phyloP scores from a whole-genome alignment of 2,113 vertebrate genomes.

The Solea senegalensis region DNA sequence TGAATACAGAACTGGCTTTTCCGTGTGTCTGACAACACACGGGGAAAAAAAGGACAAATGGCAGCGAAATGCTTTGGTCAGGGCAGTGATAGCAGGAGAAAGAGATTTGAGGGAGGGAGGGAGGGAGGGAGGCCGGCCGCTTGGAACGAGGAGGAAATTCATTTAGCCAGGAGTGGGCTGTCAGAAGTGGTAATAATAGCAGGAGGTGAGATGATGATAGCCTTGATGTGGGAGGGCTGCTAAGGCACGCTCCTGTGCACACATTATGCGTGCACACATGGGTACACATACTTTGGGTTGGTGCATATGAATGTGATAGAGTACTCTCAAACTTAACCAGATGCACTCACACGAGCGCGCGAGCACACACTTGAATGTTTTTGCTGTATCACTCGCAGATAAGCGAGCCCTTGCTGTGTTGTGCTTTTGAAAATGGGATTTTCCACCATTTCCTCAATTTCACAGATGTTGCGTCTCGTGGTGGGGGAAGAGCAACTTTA shows the following conservation, averaged over 20 bases:
- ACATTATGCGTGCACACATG: neutral
- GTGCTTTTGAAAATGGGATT: constrained; percentile 53
- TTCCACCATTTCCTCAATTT: constrained; percentile 54
- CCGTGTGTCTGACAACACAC: constrained; percentile 37
- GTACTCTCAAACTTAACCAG: constrained; percentile 28
- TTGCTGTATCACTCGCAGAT: constrained; percentile 45
- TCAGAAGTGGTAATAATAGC: constrained; percentile 72
- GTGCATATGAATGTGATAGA: constrained; percentile 11
- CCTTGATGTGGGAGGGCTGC: constrained; percentile 61
- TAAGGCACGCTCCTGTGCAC: constrained; percentile 33
- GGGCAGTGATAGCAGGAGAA: constrained; percentile 41
- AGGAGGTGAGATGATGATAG: constrained; percentile 72
- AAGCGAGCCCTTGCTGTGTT: constrained; percentile 51
- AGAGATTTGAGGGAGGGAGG: constrained; percentile 35
- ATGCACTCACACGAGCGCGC: constrained; percentile 2
- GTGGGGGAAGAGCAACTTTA: constrained; percentile 44
- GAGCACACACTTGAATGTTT: constrained; percentile 22
- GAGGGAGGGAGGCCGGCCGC: constrained; percentile 29
- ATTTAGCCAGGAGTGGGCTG: constrained; percentile 75
- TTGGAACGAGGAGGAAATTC: constrained; percentile 71
- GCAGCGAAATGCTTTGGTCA: constrained; percentile 64
- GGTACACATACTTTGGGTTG: constrained; percentile 9
- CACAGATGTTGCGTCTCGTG: constrained; percentile 50
- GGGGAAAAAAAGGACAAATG: constrained; percentile 19
- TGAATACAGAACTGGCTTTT: constrained; percentile 45